phyloP scores from a whole-genome alignment of 1,140 invertebrate species.

The Acyrthosiphon pisum region DNA sequence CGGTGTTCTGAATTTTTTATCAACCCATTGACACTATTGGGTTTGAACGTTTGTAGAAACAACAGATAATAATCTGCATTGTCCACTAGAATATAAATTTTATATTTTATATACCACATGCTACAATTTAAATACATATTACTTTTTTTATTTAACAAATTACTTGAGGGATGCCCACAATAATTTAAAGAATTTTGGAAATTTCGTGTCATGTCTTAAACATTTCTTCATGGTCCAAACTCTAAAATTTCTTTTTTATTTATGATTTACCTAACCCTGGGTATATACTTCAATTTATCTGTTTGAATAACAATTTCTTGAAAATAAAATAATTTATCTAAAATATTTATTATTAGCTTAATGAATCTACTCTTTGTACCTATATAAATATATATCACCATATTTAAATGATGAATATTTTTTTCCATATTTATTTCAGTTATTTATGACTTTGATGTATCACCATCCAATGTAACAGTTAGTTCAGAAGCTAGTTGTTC shows the following conservation, averaged over 20 bases:
- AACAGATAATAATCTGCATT: not conserved
- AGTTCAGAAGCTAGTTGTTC: conserved; percentile 51
- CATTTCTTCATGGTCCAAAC: too few species aligned
- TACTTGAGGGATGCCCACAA: not conserved
- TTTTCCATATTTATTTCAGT: not conserved
- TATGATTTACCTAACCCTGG: too few species aligned
- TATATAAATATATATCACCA: too few species aligned
- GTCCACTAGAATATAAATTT: not conserved
- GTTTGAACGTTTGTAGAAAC: too few species aligned
- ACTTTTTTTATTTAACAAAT: not conserved
- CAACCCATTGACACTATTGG: not conserved
- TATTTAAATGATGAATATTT: not conserved
- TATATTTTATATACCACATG: not conserved
- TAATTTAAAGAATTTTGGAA: too few species aligned
- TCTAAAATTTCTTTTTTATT: too few species aligned
- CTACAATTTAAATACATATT: not conserved
- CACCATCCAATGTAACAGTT: conserved; percentile 10
- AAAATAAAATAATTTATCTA: not conserved
- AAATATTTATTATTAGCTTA: not conserved
- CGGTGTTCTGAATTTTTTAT: not conserved
- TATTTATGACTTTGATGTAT: not conserved
- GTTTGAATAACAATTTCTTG: not conserved
- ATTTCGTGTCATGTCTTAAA: too few species aligned
- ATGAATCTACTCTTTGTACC: not conserved
- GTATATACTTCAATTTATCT: too few species aligned